These are phyloP conservation scores for Platycnemis pennipes DNA, from an alignment of 2,888 invertebrate genomes.

Conservation along the genomic window DNA sequence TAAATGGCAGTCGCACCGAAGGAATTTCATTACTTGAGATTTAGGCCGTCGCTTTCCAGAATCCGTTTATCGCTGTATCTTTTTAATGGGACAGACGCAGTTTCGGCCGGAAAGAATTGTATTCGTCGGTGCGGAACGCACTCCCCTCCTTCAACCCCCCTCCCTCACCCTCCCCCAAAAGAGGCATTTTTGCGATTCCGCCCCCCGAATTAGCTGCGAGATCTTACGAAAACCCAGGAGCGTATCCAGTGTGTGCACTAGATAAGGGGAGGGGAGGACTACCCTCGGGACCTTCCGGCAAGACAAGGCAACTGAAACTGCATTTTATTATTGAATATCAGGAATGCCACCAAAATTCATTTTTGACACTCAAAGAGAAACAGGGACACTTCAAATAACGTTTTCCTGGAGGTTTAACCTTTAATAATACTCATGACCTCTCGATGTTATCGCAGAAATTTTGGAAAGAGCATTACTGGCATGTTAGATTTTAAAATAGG, in stretches of 20 bases:
- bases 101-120: not conserved
- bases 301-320: no score
- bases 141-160: not conserved
- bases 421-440: no score
- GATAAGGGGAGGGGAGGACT: no score
- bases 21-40: constrained; percentile 32
- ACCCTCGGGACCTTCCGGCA: no score
- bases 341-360: no score
- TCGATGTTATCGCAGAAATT: no score
- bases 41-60: constrained; percentile 7
- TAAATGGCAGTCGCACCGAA: constrained; percentile 22
- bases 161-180: not conserved
- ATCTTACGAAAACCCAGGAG: not conserved
- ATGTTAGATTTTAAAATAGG: no score
- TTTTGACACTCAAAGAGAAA: no score
- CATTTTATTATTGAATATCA: no score
- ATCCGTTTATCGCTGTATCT: constrained; percentile 31
- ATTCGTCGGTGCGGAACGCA: not conserved
- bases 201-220: not conserved
- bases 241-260: not conserved
- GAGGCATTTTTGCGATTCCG: constrained; percentile 10
- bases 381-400: no score
- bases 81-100: constrained; percentile 32
- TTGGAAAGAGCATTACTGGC: no score
- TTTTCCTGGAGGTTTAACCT: no score